Conservation (phyloP, 2,888 invertebrate genomes). For the Baccha elongata region DNA sequence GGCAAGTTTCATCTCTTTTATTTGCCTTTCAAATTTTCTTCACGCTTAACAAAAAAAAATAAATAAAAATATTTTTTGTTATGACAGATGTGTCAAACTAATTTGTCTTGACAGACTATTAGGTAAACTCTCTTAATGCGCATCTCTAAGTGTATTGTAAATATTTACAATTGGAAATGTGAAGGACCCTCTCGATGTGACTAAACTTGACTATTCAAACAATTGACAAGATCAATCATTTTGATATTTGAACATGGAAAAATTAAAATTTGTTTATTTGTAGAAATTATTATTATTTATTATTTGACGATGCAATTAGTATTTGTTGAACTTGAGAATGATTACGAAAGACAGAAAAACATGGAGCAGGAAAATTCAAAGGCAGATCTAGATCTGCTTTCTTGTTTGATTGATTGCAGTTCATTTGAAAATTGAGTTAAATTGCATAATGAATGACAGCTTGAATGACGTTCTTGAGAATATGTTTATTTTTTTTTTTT, state of each 20-base stretch:
- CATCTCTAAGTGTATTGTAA: slow-evolving; percentile 24
- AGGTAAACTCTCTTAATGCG: neutral
- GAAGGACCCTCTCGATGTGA: slow-evolving; percentile 6
- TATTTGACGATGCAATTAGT: neutral
- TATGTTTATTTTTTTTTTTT: neutral
- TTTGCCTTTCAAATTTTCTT: slow-evolving; percentile 47
- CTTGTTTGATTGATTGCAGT: slow-evolving; percentile 56
- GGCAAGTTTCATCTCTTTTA: slow-evolving; percentile 20
- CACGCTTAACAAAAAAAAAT: neutral
- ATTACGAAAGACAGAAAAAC: neutral
- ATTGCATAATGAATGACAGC: slow-evolving; percentile 61
- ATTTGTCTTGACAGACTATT: slow-evolving; percentile 27
- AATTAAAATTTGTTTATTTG: neutral
- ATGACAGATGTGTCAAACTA: slow-evolving; percentile 42
- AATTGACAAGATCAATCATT: slow-evolving; percentile 36
- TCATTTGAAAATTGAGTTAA: slow-evolving; percentile 46
- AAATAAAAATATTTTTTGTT: slow-evolving; percentile 9
- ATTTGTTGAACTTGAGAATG: slow-evolving; percentile 29
- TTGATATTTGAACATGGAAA: neutral
- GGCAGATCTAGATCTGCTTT: slow-evolving; percentile 4
- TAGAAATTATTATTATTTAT: neutral
- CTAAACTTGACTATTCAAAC: slow-evolving; percentile 33
- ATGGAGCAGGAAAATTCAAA: slow-evolving; percentile 10
- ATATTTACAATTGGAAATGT: slow-evolving; percentile 39
- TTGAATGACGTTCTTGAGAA: slow-evolving; percentile 48